Evolutionary conservation across 2,888 invertebrate species (phyloP), one percentile per base, ranked within the genome.

Genomic region (Drosophila pseudotalamancana): DNA sequence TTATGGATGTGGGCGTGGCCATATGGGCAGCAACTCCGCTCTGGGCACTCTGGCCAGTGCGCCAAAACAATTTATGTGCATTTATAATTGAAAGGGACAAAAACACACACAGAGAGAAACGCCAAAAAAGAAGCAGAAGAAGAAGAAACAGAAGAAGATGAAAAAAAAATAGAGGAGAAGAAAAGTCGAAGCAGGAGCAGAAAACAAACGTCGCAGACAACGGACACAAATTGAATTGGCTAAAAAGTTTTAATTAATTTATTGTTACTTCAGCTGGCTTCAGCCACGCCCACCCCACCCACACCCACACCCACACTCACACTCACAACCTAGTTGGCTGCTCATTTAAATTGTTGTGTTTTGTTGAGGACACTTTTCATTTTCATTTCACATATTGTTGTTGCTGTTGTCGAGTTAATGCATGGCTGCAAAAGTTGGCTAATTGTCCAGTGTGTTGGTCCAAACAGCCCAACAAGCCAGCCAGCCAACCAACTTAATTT

Each of bases 231-330:
- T 83, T 85, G 88, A 87, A 85, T 87, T 87, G 86, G 86, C 82
- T 78, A 87, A 83, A 83, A 85, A 86, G 83, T 84, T 84, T 87
- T 84, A 84, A 84, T 84, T 84, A 84, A 84, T 84, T 84, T 84
- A 84, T 84, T 84, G 83, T 87, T 87, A 82, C 83, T 84, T 87
- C 70, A 69, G 87, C 64, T 76, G 70, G 61, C 70, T 18, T 43
- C 18, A 63, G 79, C 42, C 48, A 43, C 39, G 37, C 9, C 56
- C 37, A 19, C 9, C 35, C 4, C 37, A 19, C 9, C 35, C 4
- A 2, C 6, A 18, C 45, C 32, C 12, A 11, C 27, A 1, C 19
- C 2, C 51, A 37, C 23, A 0, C 32, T 2, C 25, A 31, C 39
- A 12, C 19, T 2, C 23, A 11, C 27, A 31, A 12, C 14, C 40